phyloP scores from a whole-genome alignment of 1,140 invertebrate genomes.

The Proctacanthus coquilletti region DNA sequence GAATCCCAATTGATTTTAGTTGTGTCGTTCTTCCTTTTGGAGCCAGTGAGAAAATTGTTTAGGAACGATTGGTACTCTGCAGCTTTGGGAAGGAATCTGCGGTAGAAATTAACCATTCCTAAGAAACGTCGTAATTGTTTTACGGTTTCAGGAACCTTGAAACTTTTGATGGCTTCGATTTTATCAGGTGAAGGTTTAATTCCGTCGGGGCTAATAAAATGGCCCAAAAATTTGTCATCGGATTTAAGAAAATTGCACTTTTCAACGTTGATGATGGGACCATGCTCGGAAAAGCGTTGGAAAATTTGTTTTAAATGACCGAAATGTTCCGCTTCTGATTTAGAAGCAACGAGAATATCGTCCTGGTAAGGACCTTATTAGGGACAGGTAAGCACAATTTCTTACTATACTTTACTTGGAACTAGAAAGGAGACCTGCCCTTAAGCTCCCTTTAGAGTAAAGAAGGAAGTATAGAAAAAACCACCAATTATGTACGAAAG shows the following conservation, averaged over 20 bases:
- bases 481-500: no score
- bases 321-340: no score
- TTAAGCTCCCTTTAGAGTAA: no score
- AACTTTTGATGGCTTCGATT: constrained; percentile 11
- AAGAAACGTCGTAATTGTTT: constrained; percentile 26
- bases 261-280: constrained; percentile 13
- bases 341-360: no score
- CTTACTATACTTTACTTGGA: no score
- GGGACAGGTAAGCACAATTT: no score
- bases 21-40: constrained; percentile 15
- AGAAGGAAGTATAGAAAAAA: no score
- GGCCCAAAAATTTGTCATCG: constrained; percentile 15
- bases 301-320: constrained; percentile 13
- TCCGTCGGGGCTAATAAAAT: constrained; percentile 11
- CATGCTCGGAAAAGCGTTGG: constrained; percentile 10
- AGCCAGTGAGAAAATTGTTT: constrained; percentile 7
- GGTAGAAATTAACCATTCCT: constrained; percentile 30
- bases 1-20: constrained; percentile 6
- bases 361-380: no score
- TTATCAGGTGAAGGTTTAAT: constrained; percentile 9
- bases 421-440: no score
- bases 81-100: constrained; percentile 15
- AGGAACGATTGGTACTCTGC: constrained; percentile 12
- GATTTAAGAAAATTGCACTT: constrained; percentile 15
- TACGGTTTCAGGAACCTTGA: constrained; percentile 7